These are phyloP conservation scores for Cephus runcator DNA, from an alignment of 2,888 invertebrate species.

Conservation along the genomic window DNA sequence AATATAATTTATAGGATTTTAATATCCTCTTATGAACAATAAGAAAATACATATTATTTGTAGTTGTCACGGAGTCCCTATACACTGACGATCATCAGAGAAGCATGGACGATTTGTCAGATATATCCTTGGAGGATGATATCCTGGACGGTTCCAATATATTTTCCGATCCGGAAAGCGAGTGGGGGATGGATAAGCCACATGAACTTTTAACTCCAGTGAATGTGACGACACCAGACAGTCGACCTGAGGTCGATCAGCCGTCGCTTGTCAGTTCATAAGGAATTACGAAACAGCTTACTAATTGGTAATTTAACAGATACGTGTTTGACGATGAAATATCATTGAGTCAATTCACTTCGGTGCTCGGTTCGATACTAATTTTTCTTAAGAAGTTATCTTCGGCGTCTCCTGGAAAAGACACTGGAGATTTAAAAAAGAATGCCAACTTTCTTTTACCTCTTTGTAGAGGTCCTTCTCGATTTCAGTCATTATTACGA, in stretches of 20 bases:
- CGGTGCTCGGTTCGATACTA: neutral
- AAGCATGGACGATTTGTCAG: conserved; percentile 64
- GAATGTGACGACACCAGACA: conserved; percentile 60
- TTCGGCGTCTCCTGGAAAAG: neutral
- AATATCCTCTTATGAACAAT: neutral
- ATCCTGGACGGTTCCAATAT: conserved; percentile 69
- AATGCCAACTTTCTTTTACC: neutral
- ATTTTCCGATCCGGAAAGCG: conserved; percentile 79
- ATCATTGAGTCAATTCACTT: neutral
- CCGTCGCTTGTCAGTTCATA: conserved; percentile 34
- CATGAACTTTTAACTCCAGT: conserved; percentile 42
- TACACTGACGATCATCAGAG: conserved; percentile 44
- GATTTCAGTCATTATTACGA: neutral
- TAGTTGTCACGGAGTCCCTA: conserved; percentile 44
- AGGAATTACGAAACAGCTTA: neutral
- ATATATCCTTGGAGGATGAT: conserved; percentile 69
- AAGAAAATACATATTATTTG: conserved; percentile 8
- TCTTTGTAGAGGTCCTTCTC: neutral
- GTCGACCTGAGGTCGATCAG: conserved; percentile 72
- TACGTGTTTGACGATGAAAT: neutral
- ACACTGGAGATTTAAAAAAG: neutral
- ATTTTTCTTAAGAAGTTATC: neutral
- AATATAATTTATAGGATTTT: neutral
- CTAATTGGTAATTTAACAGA: neutral
- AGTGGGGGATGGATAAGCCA: conserved; percentile 68